phyloP scores from a whole-genome alignment of 2,888 invertebrate genomes.

The Drosophila recens region DNA sequence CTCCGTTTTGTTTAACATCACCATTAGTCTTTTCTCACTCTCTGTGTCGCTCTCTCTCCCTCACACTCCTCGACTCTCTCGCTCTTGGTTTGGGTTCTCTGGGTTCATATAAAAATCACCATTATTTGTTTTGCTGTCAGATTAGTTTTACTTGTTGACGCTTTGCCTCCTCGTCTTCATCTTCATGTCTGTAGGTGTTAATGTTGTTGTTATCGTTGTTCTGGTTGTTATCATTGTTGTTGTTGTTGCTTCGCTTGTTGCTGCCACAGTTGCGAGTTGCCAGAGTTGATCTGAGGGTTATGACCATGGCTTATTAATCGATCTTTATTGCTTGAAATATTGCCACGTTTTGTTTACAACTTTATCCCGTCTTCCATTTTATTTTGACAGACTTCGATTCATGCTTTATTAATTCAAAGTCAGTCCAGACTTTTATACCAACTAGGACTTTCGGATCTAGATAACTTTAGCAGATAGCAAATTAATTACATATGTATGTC shows the following conservation, averaged over 20 bases:
- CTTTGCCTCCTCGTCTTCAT: slow-evolving; percentile 23
- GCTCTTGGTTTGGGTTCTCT: background rate
- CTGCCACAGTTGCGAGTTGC: slow-evolving; percentile 1
- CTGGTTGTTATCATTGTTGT: background rate
- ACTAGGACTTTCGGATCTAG: too few species aligned
- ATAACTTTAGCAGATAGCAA: too few species aligned
- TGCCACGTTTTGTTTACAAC: slow-evolving; percentile 16
- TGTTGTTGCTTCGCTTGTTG: slow-evolving; percentile 10
- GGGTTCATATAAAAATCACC: slow-evolving; percentile 68
- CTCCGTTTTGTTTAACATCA: slow-evolving; percentile 70
- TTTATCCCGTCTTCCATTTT: slow-evolving; percentile 6
- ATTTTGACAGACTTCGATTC: background rate
- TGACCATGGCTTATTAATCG: slow-evolving; percentile 52
- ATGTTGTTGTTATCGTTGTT: slow-evolving; percentile 39
- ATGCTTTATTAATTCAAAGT: background rate
- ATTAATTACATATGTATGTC: too few species aligned
- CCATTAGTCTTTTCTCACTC: slow-evolving; percentile 64
- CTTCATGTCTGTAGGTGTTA: slow-evolving; percentile 54
- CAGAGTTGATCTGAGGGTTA: slow-evolving; percentile 17
- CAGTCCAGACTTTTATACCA: too few species aligned
- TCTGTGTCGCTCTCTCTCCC: background rate
- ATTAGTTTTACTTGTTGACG: slow-evolving; percentile 79
- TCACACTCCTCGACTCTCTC: background rate
- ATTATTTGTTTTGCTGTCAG: slow-evolving; percentile 78
- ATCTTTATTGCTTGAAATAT: slow-evolving; percentile 50